Evolutionary conservation across 2,888 invertebrate genomes (phyloP), one percentile per base, ranked within the genome.

Genomic region (Drosophila prostipennis): DNA sequence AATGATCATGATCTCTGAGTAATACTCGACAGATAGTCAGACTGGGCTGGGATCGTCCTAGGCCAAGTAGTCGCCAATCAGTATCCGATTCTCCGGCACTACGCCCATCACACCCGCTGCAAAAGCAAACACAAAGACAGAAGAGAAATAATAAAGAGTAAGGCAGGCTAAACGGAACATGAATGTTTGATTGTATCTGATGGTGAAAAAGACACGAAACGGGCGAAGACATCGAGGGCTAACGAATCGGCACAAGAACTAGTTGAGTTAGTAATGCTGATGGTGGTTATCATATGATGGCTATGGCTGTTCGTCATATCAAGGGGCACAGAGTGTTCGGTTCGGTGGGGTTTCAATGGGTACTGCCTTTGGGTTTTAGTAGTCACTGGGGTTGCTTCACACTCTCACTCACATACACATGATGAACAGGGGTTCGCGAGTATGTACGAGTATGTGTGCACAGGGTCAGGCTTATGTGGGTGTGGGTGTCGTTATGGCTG

Each of bases 81-180:
- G 93, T 93, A 94, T 93, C 90, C 94, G 93, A 92, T 93, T 94
- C 92, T 94, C 94, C 92, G 94, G 93, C 92, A 94, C 92, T 89
- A 94, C 93, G 93, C 94, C 94, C 93, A 94, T 93, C 92, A 94
- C 79, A 87, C 91, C 88, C 79, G 89, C 87, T 89, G 78, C 51
- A 72, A 74, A 74, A 56, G 72, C 49, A 70, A 76, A 54, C 60
- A 74, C 73, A 71, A 68, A 75, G 51, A 74, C 61, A 76, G 45
- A 68, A 56, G 74, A 70, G 7, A 48, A 48, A 48, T 48, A 14
- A 72, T 58, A 65, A 74, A 73, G 45, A 51, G 57, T 56, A 51
- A 52, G 54, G 42, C 54, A 64, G 42, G 51, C 56, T 23, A 23
- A 58, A 23, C 10, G n/a, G 45, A 36, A 65, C 51, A 54, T 55